Conservation (phyloP, 1,140 invertebrate species). For the Orchesella cincta region DNA sequence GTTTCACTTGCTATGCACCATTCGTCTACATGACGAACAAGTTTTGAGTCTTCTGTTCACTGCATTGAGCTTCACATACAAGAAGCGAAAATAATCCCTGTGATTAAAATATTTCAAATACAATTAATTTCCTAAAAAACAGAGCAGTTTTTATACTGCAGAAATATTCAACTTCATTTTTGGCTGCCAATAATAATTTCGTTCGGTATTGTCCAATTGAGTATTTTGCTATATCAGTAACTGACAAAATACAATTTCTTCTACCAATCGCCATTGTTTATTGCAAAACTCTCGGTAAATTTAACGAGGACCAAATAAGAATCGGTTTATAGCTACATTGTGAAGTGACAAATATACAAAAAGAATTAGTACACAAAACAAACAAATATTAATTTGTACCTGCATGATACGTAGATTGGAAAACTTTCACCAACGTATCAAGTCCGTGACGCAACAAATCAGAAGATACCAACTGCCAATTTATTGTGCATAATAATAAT, state of each 20-base stretch:
- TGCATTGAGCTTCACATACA: background rate
- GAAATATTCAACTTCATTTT: background rate
- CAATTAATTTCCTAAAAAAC: background rate
- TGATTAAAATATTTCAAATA: background rate
- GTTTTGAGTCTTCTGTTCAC: background rate
- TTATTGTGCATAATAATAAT: background rate
- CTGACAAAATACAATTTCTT: too few relatives aligned
- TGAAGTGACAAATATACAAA: too few relatives aligned
- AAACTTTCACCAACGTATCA: too few relatives aligned
- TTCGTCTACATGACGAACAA: slow-evolving; percentile 1
- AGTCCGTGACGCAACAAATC: background rate
- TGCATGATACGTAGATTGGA: background rate
- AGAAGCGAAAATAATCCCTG: background rate
- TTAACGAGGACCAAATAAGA: background rate
- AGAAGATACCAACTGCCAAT: background rate
- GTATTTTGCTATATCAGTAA: too few relatives aligned
- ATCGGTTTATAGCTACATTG: background rate
- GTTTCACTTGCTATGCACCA: background rate
- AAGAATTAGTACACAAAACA: background rate
- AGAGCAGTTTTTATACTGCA: background rate
- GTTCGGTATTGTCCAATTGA: too few relatives aligned
- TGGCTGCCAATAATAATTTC: background rate
- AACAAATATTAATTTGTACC: background rate
- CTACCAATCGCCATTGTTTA: background rate
- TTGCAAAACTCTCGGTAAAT: slow-evolving; percentile 22